phyloP scores from a whole-genome alignment of 2,113 vertebrate genomes.

The Pyxicephalus adspersus region DNA sequence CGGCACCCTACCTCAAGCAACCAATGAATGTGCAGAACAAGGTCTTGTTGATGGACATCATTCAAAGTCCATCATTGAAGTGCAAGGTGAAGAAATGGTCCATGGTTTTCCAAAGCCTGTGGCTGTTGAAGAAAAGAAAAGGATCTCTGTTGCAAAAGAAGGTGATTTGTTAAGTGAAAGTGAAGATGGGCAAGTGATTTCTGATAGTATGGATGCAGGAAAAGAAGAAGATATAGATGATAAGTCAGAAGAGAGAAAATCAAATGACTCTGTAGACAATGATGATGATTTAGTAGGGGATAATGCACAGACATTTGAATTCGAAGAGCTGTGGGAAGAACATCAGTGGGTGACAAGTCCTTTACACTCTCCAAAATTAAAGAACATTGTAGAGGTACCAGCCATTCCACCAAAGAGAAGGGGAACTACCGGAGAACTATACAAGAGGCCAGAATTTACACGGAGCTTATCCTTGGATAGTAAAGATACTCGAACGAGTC shows the following conservation, averaged over 20 bases:
- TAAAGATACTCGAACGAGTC: conserved; percentile 66
- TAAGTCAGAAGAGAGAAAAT: conserved; percentile 51
- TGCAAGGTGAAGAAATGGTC: conserved; percentile 49
- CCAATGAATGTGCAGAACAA: conserved; percentile 53
- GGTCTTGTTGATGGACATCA: conserved; percentile 49
- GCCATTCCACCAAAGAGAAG: conserved; percentile 60
- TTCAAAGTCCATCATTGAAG: conserved; percentile 38
- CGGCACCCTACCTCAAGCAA: conserved; percentile 55
- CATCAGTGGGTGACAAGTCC: conserved; percentile 97
- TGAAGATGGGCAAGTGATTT: conserved; percentile 45
- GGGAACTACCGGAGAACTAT: conserved; percentile 61
- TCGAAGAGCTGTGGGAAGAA: conserved; percentile 93
- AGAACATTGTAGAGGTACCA: conserved; percentile 71
- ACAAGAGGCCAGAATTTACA: conserved; percentile 72
- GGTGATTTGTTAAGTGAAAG: conserved; percentile 37
- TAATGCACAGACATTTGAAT: conserved; percentile 80
- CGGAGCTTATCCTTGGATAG: conserved; percentile 79
- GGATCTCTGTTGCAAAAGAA: conserved; percentile 15
- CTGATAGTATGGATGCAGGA: conserved; percentile 51
- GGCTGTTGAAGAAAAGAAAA: conserved; percentile 48
- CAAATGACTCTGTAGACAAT: conserved; percentile 59
- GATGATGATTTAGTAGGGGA: conserved; percentile 78
- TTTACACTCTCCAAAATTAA: conserved; percentile 89
- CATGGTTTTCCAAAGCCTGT: neutral
- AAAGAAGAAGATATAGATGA: conserved; percentile 49